Percentiles rank a stretch among this genome's conserved stretches.
phyloP scores from a whole-genome alignment of 2,888 invertebrate genomes.

The Eristalinus aeneus region DNA sequence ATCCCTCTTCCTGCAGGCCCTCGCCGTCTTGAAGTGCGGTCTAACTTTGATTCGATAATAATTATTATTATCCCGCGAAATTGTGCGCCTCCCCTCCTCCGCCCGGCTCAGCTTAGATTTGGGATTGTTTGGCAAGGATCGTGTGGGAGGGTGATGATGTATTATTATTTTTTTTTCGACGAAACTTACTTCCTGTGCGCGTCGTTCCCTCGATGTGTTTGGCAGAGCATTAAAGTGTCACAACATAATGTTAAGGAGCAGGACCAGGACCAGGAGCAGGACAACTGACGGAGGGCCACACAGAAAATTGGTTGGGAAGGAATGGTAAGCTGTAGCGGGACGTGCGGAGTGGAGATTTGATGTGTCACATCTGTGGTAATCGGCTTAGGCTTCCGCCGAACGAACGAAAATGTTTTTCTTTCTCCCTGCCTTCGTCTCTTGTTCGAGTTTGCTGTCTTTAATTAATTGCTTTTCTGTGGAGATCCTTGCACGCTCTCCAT shows the following conservation, averaged over 20 bases:
- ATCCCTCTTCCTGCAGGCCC: neutral
- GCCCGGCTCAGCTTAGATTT: neutral
- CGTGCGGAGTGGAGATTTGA: constrained; percentile 18
- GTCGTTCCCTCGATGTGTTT: neutral
- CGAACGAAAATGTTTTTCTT: neutral
- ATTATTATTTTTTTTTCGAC: constrained; percentile 11
- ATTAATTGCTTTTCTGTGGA: constrained; percentile 8
- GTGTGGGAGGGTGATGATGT: constrained; percentile 11
- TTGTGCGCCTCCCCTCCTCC: neutral
- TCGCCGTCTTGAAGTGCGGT: neutral
- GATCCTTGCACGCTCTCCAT: neutral
- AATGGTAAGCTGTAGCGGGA: neutral
- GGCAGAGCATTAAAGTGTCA: constrained; percentile 49
- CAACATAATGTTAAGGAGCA: constrained; percentile 14
- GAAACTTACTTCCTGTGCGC: neutral
- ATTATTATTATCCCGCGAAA: constrained; percentile 12
- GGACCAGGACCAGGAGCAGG: neutral
- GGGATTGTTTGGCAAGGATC: constrained; percentile 1
- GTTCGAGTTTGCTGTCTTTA: neutral
- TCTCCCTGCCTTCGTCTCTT: neutral
- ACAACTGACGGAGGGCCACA: neutral
- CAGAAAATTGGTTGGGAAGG: too few species aligned
- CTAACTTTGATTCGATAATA: constrained; percentile 33
- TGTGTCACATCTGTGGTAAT: constrained; percentile 45
- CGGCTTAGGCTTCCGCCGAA: constrained; percentile 37